Evolutionary conservation across 64 coral and sea anemone species (phyloP).

Genomic region (Platygyra sinensis): DNA sequence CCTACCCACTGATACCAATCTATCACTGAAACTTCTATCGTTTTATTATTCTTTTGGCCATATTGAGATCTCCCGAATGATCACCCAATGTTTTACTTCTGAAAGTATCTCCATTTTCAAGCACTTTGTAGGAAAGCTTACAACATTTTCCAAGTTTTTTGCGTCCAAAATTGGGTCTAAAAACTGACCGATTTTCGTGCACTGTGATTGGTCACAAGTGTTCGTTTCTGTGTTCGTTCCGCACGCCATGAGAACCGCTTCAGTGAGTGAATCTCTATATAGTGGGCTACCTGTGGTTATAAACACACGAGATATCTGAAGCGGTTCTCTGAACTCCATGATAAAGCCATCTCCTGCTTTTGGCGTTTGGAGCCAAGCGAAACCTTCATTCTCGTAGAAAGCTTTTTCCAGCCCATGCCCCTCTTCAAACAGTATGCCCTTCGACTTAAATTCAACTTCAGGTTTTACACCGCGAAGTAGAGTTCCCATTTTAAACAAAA

Average conservation of each 20-base stretch:
- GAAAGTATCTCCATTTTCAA: conserved; percentile 25
- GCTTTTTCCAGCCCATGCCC: conserved; percentile 28
- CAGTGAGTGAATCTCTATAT: background rate
- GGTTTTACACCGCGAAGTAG: background rate
- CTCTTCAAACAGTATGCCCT: background rate
- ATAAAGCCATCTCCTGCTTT: conserved; percentile 22
- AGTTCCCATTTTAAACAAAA: background rate
- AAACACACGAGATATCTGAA: conserved; percentile 9
- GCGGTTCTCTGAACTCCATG: conserved; percentile 4
- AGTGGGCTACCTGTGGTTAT: conserved; percentile 28
- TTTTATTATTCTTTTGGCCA: conserved; percentile 5
- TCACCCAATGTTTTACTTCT: conserved; percentile 41
- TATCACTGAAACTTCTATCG: no score
- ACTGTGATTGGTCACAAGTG: background rate
- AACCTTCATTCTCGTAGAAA: conserved; percentile 13
- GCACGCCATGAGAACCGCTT: conserved; percentile 4
- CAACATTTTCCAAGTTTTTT: background rate
- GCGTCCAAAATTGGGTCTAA: conserved; percentile 43
- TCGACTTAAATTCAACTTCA: background rate
- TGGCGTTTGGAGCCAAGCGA: conserved; percentile 35
- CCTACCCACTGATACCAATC: no score
- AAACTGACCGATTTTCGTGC: conserved; percentile 8
- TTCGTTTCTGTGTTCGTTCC: background rate
- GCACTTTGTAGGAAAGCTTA: conserved; percentile 50
- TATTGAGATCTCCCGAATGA: conserved; percentile 55